Conservation (phyloP, 2,113 vertebrate genomes). For the Dromiciops gliroides region DNA sequence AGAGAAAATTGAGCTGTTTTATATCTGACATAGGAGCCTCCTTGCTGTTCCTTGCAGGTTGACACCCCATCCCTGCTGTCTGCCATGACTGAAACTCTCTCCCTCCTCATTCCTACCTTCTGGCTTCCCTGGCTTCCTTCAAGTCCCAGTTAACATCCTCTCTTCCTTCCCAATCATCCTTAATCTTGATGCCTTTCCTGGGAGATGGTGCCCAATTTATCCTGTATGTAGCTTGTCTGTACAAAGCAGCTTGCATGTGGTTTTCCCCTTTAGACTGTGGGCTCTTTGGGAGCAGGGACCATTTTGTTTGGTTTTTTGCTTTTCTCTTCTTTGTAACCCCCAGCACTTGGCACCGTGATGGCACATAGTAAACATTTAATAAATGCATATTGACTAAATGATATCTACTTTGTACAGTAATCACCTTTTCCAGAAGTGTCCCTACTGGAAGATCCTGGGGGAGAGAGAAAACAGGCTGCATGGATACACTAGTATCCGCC, state of each 20-base stretch:
- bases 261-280: neutral
- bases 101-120: neutral
- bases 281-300: neutral
- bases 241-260: neutral
- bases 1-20: neutral
- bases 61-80: neutral
- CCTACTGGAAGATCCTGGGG: neutral
- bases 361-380: neutral
- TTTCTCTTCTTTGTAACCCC: neutral
- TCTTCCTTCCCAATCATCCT: neutral
- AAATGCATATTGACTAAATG: neutral
- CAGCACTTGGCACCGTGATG: neutral
- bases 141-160: neutral
- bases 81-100: neutral
- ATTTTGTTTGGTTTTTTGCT: neutral
- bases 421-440: neutral
- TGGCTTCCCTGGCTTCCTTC: neutral
- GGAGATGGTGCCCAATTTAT: neutral
- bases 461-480: neutral
- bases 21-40: neutral
- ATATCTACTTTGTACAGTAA: neutral
- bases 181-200: neutral
- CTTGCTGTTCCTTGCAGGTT: neutral
- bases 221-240: neutral
- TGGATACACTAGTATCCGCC: neutral